Base-by-base conservation (phyloP, 1,140 invertebrate genomes). In the Diachasma alloeum region DNA sequence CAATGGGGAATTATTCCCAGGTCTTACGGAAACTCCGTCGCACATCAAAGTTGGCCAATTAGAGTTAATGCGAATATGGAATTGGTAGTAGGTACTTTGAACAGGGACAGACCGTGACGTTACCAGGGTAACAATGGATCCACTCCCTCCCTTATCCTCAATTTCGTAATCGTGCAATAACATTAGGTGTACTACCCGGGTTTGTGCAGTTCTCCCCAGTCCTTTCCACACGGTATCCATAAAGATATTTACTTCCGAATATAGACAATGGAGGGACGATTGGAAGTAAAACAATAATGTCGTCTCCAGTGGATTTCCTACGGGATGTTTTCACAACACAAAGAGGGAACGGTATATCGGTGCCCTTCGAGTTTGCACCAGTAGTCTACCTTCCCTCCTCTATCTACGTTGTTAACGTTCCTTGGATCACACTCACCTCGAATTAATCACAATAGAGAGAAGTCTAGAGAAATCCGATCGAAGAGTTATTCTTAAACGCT, bases 51-150 rank as follows among this genome's bases (percentile, higher is more conserved):
- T 75, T 75, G 24, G 17, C 22, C 73, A 75, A 75, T 75, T 75
- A 75, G 73, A 63, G 72, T 48, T 74, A 74, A 74, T 74, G 72
- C 56, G 72, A 74, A 74, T 74, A 74, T 74, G 73, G 63, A 75
- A 75, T 75, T 75, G 73, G 73, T 68, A 26, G 63, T 48, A 26
- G 39, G 17, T 46, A 31, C 42, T 26, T 13, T 19, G 67, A 22
- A 46, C 72, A 24, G 53, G 56, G 59, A 37, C 15, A 9, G n/a
- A 39, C 37, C 56, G 59, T 63, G 59, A 63, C 59, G 59, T 63
- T 44, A 63, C 46, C 48, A 36, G 46, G 48, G 36, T 63, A 37
- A 75, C 63, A 67, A 75, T 75, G 67, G 63, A 44, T 36, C 42
- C 24, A 70, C 37, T 69, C 67, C 48, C 48, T 19, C n/a, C 11